Base-by-base conservation (phyloP, 2,797 vertebrate genomes). In the Hippopotamyrus pictus region DNA sequence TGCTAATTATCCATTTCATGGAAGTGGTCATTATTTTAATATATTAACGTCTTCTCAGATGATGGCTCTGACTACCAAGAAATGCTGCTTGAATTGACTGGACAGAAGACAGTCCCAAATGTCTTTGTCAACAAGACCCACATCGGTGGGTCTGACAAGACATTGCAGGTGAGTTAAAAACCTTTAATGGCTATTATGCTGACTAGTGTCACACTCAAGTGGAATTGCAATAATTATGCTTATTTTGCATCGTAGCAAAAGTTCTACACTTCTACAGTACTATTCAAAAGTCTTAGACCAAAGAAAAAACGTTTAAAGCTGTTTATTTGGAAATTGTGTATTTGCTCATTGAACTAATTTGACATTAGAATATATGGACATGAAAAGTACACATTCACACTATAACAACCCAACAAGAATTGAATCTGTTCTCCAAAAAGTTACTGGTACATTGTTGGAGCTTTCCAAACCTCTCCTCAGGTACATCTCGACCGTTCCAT, bases 81-180 rank as follows among this genome's bases (percentile, higher is more conserved):
- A 69, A 91, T 97, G 41, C 94, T 99, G 88, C 91, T 91, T 0
- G 97, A 98, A 93, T 95, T 99, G 94, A 99, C 98, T 0, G 97
- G 97, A 62, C 98, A 99, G 95, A 98, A 94, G 91, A 99, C 97
- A 0, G 98, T 99, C 90, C 99, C 99, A 44, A 99, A 95, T 22
- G 96, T 99, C 73, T 99, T 99, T 94, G 96, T 99, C 93, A 98
- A 98, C 93, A 98, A 97, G 95, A 97, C 94, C 0, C 99, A 99
- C 0, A 0, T 99, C 3, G 99, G 99, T 0, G 98, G 98, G 91
- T 98, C 96, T 90, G 98, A 99, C 91, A 96, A 95, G 90, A 98
- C 97, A 0, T 91, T 97, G 90, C 94, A 99, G 97, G 99, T 99
- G 96, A 92, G 83, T 4, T 17, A 9, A 25, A 33, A 17, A 44